A percentile compares a stretch with the other conserved stretches of the same genome.
These are phyloP conservation scores for Dromiciops gliroides DNA, from an alignment of 2,113 vertebrate genomes.

Conservation along the genomic window DNA sequence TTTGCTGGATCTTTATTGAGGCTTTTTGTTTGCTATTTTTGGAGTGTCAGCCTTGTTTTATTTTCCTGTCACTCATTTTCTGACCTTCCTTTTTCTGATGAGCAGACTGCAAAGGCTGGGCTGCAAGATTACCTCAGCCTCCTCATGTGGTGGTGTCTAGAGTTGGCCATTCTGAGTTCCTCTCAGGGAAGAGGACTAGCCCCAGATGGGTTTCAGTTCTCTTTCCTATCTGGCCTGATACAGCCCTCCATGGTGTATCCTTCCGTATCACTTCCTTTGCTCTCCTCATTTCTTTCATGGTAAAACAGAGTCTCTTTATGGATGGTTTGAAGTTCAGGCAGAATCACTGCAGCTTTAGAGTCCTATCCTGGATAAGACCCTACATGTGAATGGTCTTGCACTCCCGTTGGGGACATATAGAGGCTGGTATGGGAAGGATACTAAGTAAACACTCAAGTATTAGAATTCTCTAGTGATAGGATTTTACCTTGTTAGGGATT, in stretches of 20 bases:
- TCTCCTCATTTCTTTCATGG: neutral
- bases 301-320: neutral
- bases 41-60: neutral
- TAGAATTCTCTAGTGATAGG: neutral
- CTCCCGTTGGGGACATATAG: neutral
- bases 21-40: neutral
- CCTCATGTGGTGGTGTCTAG: neutral
- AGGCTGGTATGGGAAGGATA: neutral
- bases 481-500: neutral
- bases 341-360: neutral
- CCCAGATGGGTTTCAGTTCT: neutral
- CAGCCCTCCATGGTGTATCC: neutral
- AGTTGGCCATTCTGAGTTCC: neutral
- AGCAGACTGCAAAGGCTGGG: neutral
- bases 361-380: neutral
- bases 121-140: neutral
- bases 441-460: neutral
- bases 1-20: neutral
- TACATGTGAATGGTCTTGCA: neutral
- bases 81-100: neutral
- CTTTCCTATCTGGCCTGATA: neutral
- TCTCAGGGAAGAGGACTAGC: neutral
- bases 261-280: neutral
- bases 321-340: neutral
- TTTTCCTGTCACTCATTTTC: neutral